Evolutionary conservation across 2,888 invertebrate genomes (phyloP), one percentile per base, ranked within the genome.

Genomic region (Electrophaes corylata): DNA sequence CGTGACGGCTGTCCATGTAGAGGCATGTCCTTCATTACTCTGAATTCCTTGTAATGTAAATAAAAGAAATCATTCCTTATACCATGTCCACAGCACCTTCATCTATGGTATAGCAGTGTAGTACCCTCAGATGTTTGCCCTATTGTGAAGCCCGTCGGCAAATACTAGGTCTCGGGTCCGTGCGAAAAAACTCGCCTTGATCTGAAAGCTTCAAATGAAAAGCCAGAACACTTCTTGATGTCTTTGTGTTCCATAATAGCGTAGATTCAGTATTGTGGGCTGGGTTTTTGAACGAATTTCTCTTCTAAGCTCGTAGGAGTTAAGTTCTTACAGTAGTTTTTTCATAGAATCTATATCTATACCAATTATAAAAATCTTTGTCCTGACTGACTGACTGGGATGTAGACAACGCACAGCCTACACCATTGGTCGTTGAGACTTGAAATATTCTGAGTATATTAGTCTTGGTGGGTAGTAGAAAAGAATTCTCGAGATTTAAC

Each of bases 71-170:
- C 26, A 2, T 29, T 29, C 10, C 10, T 8, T 10, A 41, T 51
- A 54, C 65, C 73, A 50, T 61, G 69, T 75, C 76, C 72, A 71
- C 57, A 49, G 49, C 53, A 66, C 60, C 58, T 60, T 57, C 62
- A 60, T 67, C 45, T 59, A 41, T 35, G 55, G 2, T 48, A 46
- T 40, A 35, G 52, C 49, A 29, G 57, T 66, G 60, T 71, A 72
- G 73, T 69, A 66, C 69, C 71, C 69, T 73, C 71, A 71, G 73
- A 70, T 73, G 73, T 72, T 74, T 71, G 70, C 67, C 63, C 76
- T 64, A 81, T 80, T 81, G 81, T 81, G 69, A 65, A 70, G 65
- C 61, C 56, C 67, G 71, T 66, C 68, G 59, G 72, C 73, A 80
- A 81, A 81, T 78, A 78, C 73, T 69, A 59, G 64, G 59, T 65